phyloP scores from a whole-genome alignment of 1,140 invertebrate genomes.

The Lepidurus apus region DNA sequence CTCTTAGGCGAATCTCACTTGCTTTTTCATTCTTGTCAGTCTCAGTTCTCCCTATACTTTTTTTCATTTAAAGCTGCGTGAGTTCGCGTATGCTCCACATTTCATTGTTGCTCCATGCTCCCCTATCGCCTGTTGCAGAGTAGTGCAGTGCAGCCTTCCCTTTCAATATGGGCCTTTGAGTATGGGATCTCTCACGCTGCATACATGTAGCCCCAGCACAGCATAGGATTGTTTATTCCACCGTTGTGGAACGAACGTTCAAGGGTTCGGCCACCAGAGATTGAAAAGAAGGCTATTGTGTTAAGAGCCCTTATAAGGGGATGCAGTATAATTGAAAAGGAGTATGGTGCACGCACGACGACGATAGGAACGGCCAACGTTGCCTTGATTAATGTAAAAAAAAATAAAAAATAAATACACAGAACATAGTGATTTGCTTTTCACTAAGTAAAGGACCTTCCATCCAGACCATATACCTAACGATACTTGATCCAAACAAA shows the following conservation, averaged over 20 bases:
- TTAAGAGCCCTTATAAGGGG: constrained; percentile 1
- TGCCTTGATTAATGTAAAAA: neutral
- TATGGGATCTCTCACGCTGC: neutral
- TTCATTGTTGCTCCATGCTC: neutral
- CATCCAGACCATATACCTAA: no score
- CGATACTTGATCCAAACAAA: no score
- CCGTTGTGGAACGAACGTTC: neutral
- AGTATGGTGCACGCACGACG: no score
- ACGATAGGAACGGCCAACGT: neutral
- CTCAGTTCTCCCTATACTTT: neutral
- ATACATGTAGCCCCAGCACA: no score
- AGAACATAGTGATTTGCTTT: neutral
- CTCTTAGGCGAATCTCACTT: neutral
- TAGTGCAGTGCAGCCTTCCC: no score
- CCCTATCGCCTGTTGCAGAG: no score
- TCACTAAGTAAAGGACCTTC: neutral
- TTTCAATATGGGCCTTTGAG: no score
- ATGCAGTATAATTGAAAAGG: constrained; percentile 1
- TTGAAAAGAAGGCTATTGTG: constrained; percentile 12
- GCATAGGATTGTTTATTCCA: neutral
- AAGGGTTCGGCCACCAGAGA: neutral
- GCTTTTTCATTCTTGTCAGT: neutral
- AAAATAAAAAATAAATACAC: no score
- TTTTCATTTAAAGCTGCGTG: neutral
- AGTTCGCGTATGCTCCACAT: neutral